These are phyloP conservation scores for Bolborhynchus lineola DNA, from an alignment of 2,113 vertebrate species.

Conservation along the genomic window DNA sequence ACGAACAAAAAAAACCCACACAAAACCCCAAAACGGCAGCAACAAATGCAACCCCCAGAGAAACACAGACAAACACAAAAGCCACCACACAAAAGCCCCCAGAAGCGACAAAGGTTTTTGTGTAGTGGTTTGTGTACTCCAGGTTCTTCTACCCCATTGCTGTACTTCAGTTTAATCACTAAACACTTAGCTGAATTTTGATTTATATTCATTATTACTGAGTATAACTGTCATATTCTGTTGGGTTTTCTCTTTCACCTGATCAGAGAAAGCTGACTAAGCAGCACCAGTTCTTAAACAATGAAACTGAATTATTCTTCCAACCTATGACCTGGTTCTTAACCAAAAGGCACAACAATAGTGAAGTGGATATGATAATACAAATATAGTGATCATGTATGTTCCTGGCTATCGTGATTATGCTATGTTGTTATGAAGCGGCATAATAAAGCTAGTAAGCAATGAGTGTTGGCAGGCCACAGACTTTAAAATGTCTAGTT, in stretches of 20 bases:
- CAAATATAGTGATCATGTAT: not conserved
- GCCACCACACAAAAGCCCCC: not conserved
- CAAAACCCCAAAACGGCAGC: not conserved
- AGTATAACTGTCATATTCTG: not conserved
- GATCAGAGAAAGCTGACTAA: constrained; percentile 4
- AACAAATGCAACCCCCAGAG: not conserved
- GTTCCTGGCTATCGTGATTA: not conserved
- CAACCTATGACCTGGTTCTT: not conserved
- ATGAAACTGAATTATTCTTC: constrained; percentile 17
- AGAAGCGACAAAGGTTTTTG: not conserved
- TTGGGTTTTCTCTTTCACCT: not conserved
- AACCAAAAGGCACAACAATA: not conserved
- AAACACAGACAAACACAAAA: not conserved
- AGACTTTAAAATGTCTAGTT: not conserved
- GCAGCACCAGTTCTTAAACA: not conserved
- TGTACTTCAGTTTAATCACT: not conserved
- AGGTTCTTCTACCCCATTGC: not conserved
- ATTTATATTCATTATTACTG: constrained; percentile 5
- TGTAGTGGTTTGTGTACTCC: not conserved
- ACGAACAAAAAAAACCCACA: not conserved
- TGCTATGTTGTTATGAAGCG: not conserved
- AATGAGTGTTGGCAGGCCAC: not conserved
- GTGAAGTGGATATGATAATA: not conserved
- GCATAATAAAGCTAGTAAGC: not conserved
- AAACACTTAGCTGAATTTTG: not conserved